phyloP scores from a whole-genome alignment of 2,888 invertebrate genomes.

The Pomacea canaliculata region DNA sequence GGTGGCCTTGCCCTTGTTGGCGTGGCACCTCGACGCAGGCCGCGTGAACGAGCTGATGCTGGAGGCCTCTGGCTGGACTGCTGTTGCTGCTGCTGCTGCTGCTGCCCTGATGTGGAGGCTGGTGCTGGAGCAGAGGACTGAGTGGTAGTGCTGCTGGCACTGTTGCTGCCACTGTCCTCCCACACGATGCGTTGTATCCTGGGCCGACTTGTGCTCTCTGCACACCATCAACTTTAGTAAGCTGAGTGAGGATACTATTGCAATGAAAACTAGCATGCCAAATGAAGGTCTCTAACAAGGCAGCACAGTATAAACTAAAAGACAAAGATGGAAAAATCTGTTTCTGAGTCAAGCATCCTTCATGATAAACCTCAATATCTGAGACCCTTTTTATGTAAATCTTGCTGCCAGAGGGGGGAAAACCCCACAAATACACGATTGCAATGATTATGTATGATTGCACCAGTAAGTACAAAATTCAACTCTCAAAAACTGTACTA shows the following conservation, averaged over 20 bases:
- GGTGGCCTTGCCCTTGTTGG: slow-evolving; percentile 28
- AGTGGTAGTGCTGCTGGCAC: slow-evolving; percentile 13
- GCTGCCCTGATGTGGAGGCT: slow-evolving; percentile 18
- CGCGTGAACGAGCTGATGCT: slow-evolving; percentile 30
- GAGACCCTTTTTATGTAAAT: too few species aligned
- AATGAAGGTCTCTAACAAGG: too few species aligned
- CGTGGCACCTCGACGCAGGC: slow-evolving; percentile 39
- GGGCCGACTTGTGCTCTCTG: slow-evolving; percentile 41
- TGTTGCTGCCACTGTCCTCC: slow-evolving; percentile 35
- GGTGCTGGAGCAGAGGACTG: slow-evolving; percentile 19
- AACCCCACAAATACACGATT: too few species aligned
- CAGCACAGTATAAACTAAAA: too few species aligned
- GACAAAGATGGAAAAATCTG: too few species aligned
- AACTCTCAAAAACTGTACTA: too few species aligned
- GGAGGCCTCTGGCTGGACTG: slow-evolving; percentile 19
- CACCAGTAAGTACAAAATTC: too few species aligned
- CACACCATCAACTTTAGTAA: background rate
- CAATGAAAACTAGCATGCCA: background rate
- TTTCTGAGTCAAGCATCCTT: too few species aligned
- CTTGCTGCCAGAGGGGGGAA: too few species aligned
- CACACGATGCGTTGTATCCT: slow-evolving; percentile 59
- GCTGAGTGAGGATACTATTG: background rate
- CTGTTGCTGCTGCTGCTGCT: slow-evolving; percentile 8
- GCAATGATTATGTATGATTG: too few species aligned
- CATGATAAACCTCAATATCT: too few species aligned